Percentiles rank a stretch among this genome's conserved stretches.
phyloP scores from a whole-genome alignment of 2,797 vertebrate species.

The Microctenopoma steveboyesi region DNA sequence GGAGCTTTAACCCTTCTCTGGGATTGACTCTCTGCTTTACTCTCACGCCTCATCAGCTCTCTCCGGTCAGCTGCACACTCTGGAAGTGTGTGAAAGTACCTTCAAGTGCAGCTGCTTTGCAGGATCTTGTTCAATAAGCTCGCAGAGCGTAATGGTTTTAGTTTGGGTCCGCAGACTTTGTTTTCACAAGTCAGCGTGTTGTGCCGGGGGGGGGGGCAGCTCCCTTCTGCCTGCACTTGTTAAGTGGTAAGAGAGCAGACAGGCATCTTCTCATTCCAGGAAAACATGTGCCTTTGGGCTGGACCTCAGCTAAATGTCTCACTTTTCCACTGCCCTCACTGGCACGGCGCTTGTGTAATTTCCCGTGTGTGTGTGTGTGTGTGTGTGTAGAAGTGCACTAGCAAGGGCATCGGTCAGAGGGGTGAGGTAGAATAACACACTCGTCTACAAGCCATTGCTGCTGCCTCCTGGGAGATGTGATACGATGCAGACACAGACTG shows the following conservation, averaged over 20 bases:
- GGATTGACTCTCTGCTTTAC: constrained; percentile 9
- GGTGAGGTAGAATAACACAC: constrained; percentile 49
- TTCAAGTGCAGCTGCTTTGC: constrained; percentile 33
- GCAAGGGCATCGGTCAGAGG: constrained; percentile 23
- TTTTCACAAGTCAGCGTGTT: constrained; percentile 52
- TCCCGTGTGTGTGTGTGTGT: constrained; percentile 7
- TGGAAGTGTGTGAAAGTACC: constrained; percentile 19
- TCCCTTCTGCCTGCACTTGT: constrained; percentile 61
- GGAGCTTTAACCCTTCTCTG: constrained; percentile 38
- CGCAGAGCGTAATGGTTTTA: constrained; percentile 17
- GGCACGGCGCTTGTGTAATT: constrained; percentile 29
- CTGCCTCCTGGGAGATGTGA: constrained; percentile 32
- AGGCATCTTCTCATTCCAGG: constrained; percentile 64
- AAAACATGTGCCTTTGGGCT: constrained; percentile 74
- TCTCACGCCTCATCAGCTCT: constrained; percentile 28
- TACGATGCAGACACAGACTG: constrained; percentile 32
- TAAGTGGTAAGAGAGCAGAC: constrained; percentile 49
- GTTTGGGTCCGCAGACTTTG: constrained; percentile 40
- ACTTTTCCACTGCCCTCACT: constrained; percentile 71
- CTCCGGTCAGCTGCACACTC: neutral
- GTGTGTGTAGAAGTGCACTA: constrained; percentile 7
- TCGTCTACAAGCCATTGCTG: constrained; percentile 16
- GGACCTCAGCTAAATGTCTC: constrained; percentile 56
- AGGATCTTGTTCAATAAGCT: constrained; percentile 27
- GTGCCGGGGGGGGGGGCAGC: constrained; percentile 44